A percentile compares a stretch with the other conserved stretches of the same genome.
These are phyloP conservation scores for Tinamus major DNA, from an alignment of 2,797 vertebrate genomes.

Conservation along the genomic window DNA sequence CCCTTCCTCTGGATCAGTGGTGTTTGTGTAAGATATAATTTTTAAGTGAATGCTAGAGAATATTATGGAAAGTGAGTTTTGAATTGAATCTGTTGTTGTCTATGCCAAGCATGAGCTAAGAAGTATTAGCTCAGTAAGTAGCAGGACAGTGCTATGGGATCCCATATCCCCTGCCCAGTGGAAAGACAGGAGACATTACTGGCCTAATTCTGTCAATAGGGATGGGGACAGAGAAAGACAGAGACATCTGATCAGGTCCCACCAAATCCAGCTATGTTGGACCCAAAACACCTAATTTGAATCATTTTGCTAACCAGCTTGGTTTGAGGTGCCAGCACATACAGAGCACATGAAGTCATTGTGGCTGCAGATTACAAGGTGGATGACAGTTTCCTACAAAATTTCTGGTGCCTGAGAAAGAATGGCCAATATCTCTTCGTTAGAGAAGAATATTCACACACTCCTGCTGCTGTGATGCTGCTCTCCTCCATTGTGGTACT, in stretches of 20 bases:
- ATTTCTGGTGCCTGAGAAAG: not conserved
- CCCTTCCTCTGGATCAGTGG: not conserved
- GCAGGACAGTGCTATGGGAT: not conserved
- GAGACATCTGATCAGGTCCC: not conserved
- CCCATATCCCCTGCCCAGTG: not conserved
- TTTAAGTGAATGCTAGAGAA: not conserved
- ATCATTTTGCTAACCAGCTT: not conserved
- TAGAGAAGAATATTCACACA: not conserved
- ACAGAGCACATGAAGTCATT: not conserved
- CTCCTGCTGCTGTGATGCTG: not conserved
- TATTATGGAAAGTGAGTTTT: not conserved
- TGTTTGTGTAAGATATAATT: not conserved
- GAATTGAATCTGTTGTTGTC: not conserved
- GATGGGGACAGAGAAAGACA: not conserved
- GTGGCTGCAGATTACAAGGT: not conserved
- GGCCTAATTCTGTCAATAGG: not conserved
- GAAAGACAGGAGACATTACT: not conserved
- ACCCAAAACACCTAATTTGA: not conserved
- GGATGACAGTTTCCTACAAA: not conserved
- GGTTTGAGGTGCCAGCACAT: not conserved
- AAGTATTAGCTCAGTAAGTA: not conserved
- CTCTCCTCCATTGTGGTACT: not conserved
- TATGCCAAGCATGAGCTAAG: not conserved
- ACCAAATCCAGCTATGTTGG: not conserved
- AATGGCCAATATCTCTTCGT: not conserved